phyloP scores from a whole-genome alignment of 2,888 invertebrate species.

The Hipparchia semele region DNA sequence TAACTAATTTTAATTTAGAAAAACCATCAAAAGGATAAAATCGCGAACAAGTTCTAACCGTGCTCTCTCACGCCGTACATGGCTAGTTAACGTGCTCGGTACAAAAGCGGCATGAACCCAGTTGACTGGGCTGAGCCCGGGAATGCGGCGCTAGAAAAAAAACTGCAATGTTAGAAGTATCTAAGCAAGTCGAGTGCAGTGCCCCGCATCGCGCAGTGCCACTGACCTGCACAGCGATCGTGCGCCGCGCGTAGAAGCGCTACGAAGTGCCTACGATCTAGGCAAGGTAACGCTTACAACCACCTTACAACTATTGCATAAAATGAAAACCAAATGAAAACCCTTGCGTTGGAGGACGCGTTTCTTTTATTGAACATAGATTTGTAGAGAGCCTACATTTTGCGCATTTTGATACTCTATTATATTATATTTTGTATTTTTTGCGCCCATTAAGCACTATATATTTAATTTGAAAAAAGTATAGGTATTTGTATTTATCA shows the following conservation, averaged over 20 bases:
- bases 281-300: neutral
- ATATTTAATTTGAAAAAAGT: too few species aligned
- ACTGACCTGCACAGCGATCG: slow-evolving; percentile 66
- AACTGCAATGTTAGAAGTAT: slow-evolving; percentile 78
- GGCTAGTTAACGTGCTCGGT: slow-evolving; percentile 41
- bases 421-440: too few species aligned
- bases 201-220: slow-evolving; percentile 67
- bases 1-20: slow-evolving; percentile 10
- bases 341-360: too few species aligned
- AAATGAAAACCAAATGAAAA: neutral
- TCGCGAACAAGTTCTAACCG: slow-evolving; percentile 32
- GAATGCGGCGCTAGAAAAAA: slow-evolving; percentile 79
- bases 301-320: neutral
- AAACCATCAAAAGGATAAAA: slow-evolving; percentile 17
- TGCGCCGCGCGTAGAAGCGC: slow-evolving; percentile 62
- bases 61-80: slow-evolving; percentile 35
- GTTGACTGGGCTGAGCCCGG: slow-evolving; percentile 55
- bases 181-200: slow-evolving; percentile 79
- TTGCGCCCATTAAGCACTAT: too few species aligned
- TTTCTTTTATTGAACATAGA: too few species aligned
- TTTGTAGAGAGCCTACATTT: too few species aligned
- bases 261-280: slow-evolving; percentile 62
- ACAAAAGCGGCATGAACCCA: slow-evolving; percentile 52
- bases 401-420: too few species aligned
- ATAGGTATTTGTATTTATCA: too few species aligned